A percentile compares a stretch with the other conserved stretches of the same genome.
phyloP scores from a whole-genome alignment of 2,797 vertebrate genomes.

The Strix occidentalis region DNA sequence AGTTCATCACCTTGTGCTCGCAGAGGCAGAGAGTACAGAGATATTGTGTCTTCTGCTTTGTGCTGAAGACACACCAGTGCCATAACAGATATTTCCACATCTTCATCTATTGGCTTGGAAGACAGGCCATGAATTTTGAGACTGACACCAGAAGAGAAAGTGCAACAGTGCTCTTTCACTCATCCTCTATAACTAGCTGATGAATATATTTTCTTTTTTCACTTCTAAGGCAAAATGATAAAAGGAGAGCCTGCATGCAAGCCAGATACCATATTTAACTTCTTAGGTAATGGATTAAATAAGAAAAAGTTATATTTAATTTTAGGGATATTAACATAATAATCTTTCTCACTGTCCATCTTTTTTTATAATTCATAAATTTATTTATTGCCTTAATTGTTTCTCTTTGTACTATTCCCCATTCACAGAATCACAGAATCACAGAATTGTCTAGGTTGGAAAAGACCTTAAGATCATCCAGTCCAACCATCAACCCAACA shows the following conservation, averaged over 20 bases:
- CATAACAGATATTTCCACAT: not conserved
- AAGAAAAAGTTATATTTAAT: not conserved
- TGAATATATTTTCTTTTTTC: not conserved
- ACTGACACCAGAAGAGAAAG: not conserved
- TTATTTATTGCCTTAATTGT: not conserved
- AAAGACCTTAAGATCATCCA: no score
- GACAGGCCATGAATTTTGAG: not conserved
- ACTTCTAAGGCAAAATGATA: not conserved
- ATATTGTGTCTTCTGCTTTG: not conserved
- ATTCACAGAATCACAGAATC: not conserved
- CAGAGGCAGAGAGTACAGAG: not conserved
- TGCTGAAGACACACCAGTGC: not conserved
- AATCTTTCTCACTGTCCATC: not conserved
- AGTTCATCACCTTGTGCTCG: not conserved
- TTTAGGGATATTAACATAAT: not conserved
- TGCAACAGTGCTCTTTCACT: not conserved
- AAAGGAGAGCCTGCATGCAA: not conserved
- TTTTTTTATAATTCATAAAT: not conserved
- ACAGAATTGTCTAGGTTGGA: no score
- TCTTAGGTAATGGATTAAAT: not conserved
- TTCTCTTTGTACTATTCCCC: not conserved
- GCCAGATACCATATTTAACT: not conserved
- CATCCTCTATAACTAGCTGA: not conserved
- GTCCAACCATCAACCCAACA: no score
- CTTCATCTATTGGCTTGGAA: not conserved